phyloP scores from a whole-genome alignment of 2,113 vertebrate species.

The Oreochromis spilurus region DNA sequence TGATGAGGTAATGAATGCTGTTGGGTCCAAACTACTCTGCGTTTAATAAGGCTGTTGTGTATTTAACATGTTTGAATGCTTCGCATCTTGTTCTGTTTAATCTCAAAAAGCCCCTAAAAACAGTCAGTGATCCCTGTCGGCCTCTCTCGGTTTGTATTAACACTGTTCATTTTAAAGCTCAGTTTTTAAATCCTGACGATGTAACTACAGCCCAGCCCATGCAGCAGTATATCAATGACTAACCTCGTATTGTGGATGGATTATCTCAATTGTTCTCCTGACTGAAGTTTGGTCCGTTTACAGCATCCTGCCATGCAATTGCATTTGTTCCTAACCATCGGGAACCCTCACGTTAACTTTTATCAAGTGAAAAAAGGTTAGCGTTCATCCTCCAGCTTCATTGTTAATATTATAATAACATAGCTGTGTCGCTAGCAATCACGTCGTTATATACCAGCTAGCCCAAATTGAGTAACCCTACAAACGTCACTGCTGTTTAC shows the following conservation, averaged over 20 bases:
- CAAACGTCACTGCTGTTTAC: too few relatives aligned
- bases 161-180: not conserved
- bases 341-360: fast-evolving
- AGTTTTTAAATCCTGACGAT: not conserved
- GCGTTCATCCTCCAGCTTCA: fast-evolving
- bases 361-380: not conserved
- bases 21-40: fast-evolving
- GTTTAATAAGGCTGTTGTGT: fast-evolving
- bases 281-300: not conserved
- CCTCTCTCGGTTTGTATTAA: not conserved
- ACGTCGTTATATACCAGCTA: not conserved
- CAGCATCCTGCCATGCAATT: not conserved
- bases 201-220: not conserved
- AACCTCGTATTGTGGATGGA: not conserved
- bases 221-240: too few relatives aligned
- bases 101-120: not conserved
- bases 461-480: not conserved
- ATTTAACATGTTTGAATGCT: not conserved
- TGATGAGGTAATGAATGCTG: too few relatives aligned
- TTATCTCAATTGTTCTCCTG: not conserved
- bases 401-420: not conserved
- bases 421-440: fast-evolving
- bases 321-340: fast-evolving
- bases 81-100: not conserved
- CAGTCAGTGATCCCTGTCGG: not conserved